Percentiles rank a stretch among this genome's conserved stretches.
These are phyloP conservation scores for Mesocentrotus franciscanus DNA, from an alignment of 53 echinoderm and acorn worm genomes.

Conservation along the genomic window DNA sequence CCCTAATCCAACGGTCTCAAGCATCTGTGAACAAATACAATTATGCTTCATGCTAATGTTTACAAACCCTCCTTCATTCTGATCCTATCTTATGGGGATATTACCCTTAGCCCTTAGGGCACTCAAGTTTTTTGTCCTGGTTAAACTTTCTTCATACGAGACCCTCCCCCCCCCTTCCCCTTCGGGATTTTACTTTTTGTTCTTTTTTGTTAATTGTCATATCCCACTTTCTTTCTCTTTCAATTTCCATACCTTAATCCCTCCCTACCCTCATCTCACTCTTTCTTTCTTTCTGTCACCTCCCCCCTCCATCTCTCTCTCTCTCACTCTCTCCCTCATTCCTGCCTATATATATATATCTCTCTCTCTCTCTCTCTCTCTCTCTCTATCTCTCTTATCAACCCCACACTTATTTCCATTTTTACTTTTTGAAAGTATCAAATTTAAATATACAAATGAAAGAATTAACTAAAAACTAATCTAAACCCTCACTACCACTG, in stretches of 20 bases:
- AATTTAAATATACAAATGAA: no score
- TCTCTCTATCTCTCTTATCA: neutral
- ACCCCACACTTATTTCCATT: neutral
- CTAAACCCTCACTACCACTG: no score
- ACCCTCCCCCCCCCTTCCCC: neutral
- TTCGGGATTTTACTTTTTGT: neutral
- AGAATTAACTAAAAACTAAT: no score
- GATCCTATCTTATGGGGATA: neutral
- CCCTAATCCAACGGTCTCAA: conserved; percentile 8
- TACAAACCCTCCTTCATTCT: neutral
- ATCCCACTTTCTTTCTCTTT: no score
- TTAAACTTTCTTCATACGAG: neutral
- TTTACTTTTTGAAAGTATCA: no score
- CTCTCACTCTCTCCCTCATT: neutral
- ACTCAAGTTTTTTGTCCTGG: neutral
- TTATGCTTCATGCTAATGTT: neutral
- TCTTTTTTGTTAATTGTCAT: no score
- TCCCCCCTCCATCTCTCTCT: neutral
- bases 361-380: neutral
- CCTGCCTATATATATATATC: neutral
- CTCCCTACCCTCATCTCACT: neutral
- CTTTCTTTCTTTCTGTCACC: neutral
- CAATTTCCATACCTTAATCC: no score
- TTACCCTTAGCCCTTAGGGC: neutral
- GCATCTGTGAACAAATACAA: conserved; percentile 10